Evolutionary conservation across 2,888 invertebrate genomes (phyloP).

Genomic region (Ceramica pisi): DNA sequence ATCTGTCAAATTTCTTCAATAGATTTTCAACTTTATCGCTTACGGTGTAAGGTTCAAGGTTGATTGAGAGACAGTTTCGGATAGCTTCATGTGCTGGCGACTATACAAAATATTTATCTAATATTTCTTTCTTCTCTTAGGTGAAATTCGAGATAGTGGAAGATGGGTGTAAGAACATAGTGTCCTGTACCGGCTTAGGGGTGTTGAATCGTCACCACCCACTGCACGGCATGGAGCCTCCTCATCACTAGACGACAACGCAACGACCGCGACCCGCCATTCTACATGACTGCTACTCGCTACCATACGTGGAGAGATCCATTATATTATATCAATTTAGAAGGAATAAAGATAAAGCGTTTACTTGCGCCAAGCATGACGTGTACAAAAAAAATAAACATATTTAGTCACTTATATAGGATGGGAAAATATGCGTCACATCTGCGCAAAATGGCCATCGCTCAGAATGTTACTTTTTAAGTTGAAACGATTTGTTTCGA

Average conservation of each 20-base stretch:
- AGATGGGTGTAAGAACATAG: conserved; percentile 80
- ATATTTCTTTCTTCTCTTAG: conserved; percentile 75
- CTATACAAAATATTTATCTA: too few species aligned
- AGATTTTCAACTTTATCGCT: too few species aligned
- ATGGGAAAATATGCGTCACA: too few species aligned
- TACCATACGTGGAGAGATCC: neutral
- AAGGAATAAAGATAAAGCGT: neutral
- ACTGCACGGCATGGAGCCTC: conserved; percentile 4
- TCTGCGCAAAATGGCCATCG: too few species aligned
- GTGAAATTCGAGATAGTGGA: conserved; percentile 83
- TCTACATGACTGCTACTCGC: neutral
- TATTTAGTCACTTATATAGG: too few species aligned
- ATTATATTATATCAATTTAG: neutral
- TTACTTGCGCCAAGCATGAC: too few species aligned
- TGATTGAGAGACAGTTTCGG: too few species aligned
- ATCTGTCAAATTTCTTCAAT: too few species aligned
- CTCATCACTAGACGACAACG: conserved; percentile 7
- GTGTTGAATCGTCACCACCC: conserved; percentile 69
- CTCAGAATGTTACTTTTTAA: too few species aligned
- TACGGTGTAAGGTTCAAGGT: too few species aligned
- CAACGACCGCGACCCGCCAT: neutral
- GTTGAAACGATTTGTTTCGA: neutral
- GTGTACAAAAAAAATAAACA: too few species aligned
- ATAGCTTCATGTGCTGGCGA: too few species aligned
- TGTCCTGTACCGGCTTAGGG: conserved; percentile 85